Base-by-base conservation (phyloP, 2,113 vertebrate species). In the Theristicus caerulescens region DNA sequence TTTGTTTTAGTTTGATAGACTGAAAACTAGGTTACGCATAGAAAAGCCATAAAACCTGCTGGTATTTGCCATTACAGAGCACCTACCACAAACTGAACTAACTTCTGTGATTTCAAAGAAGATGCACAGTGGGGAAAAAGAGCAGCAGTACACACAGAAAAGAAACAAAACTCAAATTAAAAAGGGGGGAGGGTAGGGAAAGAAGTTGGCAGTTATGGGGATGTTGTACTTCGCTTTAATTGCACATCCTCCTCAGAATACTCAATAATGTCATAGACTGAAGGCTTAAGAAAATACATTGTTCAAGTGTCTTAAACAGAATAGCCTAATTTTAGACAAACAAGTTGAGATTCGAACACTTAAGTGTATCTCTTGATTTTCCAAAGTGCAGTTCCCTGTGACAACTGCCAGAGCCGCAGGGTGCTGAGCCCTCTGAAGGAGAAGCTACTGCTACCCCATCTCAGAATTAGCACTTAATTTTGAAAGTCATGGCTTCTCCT, bases 301-400 rank as follows among this genome's bases (percentile, higher is more conserved):
- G 25, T 61, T 65, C 3, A 11, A 93, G 40, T 38, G 69, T 94
- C 92, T 97, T 89, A 88, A 95, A 80, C 52, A 86, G 77, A 92
- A 81, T 32, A 93, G 51, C 5, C 65, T 87, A 88, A 92, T 92
- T 90, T 88, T 88, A 95, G 78, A 66, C 59, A 78, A 96, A 92
- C 29, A 81, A 91, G 40, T 94, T 70, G 31, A 91, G 85, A 93
- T 77, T 86, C 29, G 29, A 95, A 91, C 2, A 2, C 26, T 70
- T 77, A 46, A 95, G 71, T 38, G 11, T n/a, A 72, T 65, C 51
- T 86, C 93, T 85, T 84, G 44, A 90, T 92, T 93, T 94, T 82
- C 71, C 38, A 26, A 80, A 88, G 29, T 46, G 36, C 54, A 65
- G 36, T 24, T 90, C 86, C 42, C 55, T 80, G 40, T 70, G 70